Conservation (phyloP, 2,888 invertebrate species). For the Caenorhabditis zanzibari region DNA sequence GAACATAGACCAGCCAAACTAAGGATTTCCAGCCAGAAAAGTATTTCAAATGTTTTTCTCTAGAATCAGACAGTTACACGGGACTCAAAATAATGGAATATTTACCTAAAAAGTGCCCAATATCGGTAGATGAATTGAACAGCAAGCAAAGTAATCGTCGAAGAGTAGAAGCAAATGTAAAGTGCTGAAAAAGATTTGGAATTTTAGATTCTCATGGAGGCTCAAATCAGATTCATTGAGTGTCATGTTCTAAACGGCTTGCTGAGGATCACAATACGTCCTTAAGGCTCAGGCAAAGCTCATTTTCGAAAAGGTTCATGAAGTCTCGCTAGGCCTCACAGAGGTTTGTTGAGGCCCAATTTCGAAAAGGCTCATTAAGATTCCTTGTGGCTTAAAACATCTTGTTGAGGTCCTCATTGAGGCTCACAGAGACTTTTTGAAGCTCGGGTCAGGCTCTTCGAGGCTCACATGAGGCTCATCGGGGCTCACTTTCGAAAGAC, state of each 20-base stretch:
- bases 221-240: too few species aligned
- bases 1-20: constrained; percentile 8
- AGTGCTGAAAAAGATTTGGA: not conserved
- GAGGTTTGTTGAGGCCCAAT: too few species aligned
- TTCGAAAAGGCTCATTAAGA: too few species aligned
- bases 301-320: not conserved
- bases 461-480: too few species aligned
- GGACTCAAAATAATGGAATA: too few species aligned
- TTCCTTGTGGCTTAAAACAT: too few species aligned
- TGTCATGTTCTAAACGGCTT: not conserved
- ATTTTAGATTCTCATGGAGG: too few species aligned
- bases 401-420: too few species aligned
- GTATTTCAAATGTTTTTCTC: not conserved
- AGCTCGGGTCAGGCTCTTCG: too few species aligned
- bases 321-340: too few species aligned
- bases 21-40: constrained; percentile 5
- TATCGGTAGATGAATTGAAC: constrained; percentile 1
- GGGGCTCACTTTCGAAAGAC: too few species aligned
- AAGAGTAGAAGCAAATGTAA: not conserved
- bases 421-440: too few species aligned
- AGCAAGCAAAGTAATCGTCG: not conserved
- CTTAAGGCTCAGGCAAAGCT: not conserved
- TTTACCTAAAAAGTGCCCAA: not conserved
- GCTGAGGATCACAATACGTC: not conserved
- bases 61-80: not conserved